Conservation (phyloP, 2,113 vertebrate genomes). For the Arenaria interpres region DNA sequence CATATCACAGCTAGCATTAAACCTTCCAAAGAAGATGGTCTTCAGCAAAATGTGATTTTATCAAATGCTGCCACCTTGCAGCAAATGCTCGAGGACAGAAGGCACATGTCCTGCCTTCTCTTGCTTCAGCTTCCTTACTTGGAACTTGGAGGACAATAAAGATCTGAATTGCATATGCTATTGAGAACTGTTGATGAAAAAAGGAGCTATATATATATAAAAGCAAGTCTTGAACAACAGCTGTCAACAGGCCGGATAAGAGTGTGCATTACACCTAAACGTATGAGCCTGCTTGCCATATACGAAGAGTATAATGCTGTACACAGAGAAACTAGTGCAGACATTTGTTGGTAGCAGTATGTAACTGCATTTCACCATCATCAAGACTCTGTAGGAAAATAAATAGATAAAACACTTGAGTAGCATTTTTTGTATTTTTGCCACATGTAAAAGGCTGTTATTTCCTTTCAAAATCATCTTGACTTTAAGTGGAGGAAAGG, state of each 20-base stretch:
- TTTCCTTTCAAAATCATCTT: neutral
- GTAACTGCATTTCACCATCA: neutral
- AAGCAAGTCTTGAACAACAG: neutral
- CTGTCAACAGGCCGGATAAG: neutral
- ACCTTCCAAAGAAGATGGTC: neutral
- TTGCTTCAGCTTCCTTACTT: neutral
- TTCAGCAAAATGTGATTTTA: neutral
- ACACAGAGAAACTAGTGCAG: neutral
- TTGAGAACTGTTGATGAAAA: neutral
- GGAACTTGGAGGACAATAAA: neutral
- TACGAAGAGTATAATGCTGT: neutral
- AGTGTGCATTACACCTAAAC: neutral
- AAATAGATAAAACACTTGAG: neutral
- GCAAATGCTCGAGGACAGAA: neutral
- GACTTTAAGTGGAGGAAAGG: neutral
- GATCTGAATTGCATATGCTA: neutral
- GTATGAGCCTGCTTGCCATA: accelerated
- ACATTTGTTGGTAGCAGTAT: neutral
- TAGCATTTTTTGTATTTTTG: neutral
- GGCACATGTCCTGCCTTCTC: neutral
- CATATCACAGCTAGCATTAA: neutral
- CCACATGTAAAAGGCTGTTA: neutral
- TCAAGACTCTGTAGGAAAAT: neutral
- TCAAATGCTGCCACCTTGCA: neutral
- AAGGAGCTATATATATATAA: neutral